Conservation (phyloP, 2,113 vertebrate species). For the Etia nguti region DNA sequence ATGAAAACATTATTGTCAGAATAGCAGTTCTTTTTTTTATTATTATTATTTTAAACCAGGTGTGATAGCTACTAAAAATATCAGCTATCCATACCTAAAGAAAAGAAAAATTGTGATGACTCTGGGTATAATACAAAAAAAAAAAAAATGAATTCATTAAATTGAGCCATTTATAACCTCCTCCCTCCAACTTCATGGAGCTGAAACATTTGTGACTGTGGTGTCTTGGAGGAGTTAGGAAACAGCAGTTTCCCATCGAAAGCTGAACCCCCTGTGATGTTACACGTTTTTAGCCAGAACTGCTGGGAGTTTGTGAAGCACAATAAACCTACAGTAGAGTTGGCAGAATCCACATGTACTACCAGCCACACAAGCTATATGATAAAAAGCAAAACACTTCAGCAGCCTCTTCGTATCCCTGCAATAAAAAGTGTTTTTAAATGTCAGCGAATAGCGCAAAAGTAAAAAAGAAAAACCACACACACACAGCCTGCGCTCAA, state of each 20-base stretch:
- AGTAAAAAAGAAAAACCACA: background rate
- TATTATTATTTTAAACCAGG: background rate
- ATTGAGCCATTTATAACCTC: conserved; percentile 10
- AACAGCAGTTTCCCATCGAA: conserved; percentile 35
- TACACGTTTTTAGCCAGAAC: background rate
- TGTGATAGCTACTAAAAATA: background rate
- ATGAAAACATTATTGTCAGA: background rate
- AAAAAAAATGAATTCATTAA: background rate
- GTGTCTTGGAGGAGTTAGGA: background rate
- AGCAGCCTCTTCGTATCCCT: background rate
- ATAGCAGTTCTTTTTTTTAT: background rate
- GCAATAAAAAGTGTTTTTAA: background rate
- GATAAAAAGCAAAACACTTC: background rate
- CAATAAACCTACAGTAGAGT: background rate
- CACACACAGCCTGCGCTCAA: background rate
- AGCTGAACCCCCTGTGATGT: conserved; percentile 20
- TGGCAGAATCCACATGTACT: background rate
- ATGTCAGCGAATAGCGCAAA: background rate
- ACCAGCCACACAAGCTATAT: background rate
- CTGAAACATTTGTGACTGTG: conserved; percentile 29
- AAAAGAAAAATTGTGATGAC: background rate
- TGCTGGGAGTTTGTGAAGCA: background rate
- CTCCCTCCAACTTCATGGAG: background rate
- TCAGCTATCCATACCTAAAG: background rate
- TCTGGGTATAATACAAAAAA: background rate